phyloP scores from a whole-genome alignment of 2,113 vertebrate species.

The Argyrosomus japonicus region DNA sequence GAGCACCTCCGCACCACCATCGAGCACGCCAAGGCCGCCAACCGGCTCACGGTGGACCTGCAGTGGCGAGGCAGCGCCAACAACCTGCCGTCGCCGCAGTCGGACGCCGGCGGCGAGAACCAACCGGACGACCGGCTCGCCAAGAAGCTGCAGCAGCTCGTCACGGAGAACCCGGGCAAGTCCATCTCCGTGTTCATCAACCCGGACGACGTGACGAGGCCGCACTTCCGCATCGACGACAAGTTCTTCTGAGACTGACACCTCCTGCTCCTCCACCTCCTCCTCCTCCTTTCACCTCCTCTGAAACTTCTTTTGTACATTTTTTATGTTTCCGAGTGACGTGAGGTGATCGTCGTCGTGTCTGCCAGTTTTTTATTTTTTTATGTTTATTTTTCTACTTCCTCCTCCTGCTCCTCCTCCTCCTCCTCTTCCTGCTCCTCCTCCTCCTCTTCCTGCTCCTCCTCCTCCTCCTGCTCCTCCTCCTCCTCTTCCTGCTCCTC shows the following conservation, averaged over 20 bases:
- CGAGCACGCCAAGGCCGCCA: slow-evolving; percentile 94
- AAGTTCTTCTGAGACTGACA: slow-evolving; percentile 98
- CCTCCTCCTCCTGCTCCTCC: background rate
- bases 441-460: slow-evolving; percentile 1
- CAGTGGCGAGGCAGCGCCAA: slow-evolving; percentile 88
- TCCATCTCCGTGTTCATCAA: slow-evolving; percentile 99
- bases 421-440: slow-evolving; percentile 17
- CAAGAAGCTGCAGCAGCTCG: slow-evolving; percentile 98
- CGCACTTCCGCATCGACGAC: slow-evolving; percentile 98
- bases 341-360: slow-evolving; percentile 65
- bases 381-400: slow-evolving; percentile 70
- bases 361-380: slow-evolving; percentile 73
- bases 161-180: slow-evolving; percentile 98
- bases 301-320: slow-evolving; percentile 50
- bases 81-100: slow-evolving; percentile 90
- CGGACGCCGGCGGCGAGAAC: slow-evolving; percentile 85
- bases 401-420: background rate
- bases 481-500: background rate
- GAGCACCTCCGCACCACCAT: slow-evolving; percentile 96
- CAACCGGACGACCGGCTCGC: slow-evolving; percentile 95
- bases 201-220: slow-evolving; percentile 95
- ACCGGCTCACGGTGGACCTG: slow-evolving; percentile 90
- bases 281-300: slow-evolving; percentile 53
- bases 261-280: slow-evolving; percentile 13
- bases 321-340: slow-evolving; percentile 62